A percentile compares a stretch with the other conserved stretches of the same genome.
phyloP scores from a whole-genome alignment of 2,888 invertebrate species.

The Erynnis tages region DNA sequence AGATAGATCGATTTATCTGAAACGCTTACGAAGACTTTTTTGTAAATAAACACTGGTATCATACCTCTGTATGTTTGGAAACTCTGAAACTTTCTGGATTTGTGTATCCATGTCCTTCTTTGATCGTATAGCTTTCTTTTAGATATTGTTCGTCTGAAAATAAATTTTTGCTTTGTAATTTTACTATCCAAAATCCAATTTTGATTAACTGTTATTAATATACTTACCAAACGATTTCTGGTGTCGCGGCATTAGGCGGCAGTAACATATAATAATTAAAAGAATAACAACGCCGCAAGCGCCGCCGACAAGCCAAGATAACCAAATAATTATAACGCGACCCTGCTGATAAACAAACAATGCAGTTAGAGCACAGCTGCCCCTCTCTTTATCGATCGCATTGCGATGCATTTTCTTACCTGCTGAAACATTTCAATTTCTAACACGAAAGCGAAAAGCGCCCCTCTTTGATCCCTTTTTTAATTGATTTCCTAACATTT shows the following conservation, averaged over 20 bases:
- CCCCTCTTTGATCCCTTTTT: constrained; percentile 57
- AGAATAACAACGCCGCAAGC: constrained; percentile 84
- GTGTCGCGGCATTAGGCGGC: constrained; percentile 86
- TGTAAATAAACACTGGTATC: neutral
- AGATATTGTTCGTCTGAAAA: constrained; percentile 72
- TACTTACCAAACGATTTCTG: constrained; percentile 85
- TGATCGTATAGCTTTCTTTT: constrained; percentile 68
- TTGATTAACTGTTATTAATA: too few species aligned
- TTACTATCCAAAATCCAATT: constrained; percentile 83
- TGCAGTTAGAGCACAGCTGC: constrained; percentile 29
- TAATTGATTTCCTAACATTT: constrained; percentile 60
- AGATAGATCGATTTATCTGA: too few species aligned
- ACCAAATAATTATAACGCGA: constrained; percentile 79
- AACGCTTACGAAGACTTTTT: too few species aligned
- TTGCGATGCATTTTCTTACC: constrained; percentile 49
- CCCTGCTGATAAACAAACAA: constrained; percentile 51
- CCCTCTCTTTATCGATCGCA: constrained; percentile 41
- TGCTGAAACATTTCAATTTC: constrained; percentile 77
- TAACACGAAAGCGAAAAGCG: constrained; percentile 60
- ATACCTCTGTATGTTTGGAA: constrained; percentile 62
- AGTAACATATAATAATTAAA: constrained; percentile 84
- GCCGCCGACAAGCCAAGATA: constrained; percentile 82
- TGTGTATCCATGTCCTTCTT: constrained; percentile 68
- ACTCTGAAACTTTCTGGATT: constrained; percentile 65
- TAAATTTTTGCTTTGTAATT: neutral